Base-by-base conservation (phyloP, 2,797 vertebrate species). In the Pogoniulus pusillus region DNA sequence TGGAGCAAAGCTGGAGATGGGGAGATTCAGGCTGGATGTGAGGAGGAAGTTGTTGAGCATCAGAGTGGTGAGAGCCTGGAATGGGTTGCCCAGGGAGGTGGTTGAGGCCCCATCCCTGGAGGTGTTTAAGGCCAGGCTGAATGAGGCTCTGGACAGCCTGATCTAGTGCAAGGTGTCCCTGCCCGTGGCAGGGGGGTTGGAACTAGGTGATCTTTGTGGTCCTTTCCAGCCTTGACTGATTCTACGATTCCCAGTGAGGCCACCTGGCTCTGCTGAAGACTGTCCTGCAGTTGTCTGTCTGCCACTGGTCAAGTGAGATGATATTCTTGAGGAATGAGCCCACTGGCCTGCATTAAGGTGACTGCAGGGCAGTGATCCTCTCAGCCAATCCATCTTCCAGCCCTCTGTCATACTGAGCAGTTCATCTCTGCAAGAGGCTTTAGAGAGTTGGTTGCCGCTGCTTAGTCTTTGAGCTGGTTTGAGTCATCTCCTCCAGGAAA, bases 401-500 rank as follows among this genome's bases (percentile, higher is more conserved):
- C 73, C 37, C 73, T 85, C 75, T 57, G 77, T 89, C 32, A 2
- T 16, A 3, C 29, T 16, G 29, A 60, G 78, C 72, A 39, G 54
- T 68, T 80, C 5, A 1, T 80, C 87, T 80, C 59, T 73, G 29
- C 75, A 23, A 71, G 74, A 64, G 59, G 39, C 82, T 39, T 17
- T 53, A 70, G 57, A 86, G 79, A 78, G 84, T 32, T 23, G 73
- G 70, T 62, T 90, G 80, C 69, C 81, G 91, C 73, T 41, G 85
- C 81, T 47, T 18, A 16, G 76, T 71, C 79, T 81, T 80, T 55
- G 35, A 94, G 65, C 77, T 69, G 5, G 60, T 45, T 82, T 93
- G 91, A 89, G 72, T 81, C 76, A 64, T n/a, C 90, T 62, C 77
- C 85, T 92, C 87, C 84, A 58, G 78, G 95, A 90, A 86, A 85